These are phyloP conservation scores for Oryzaephilus surinamensis DNA, from an alignment of 1,140 invertebrate species.

Conservation along the genomic window DNA sequence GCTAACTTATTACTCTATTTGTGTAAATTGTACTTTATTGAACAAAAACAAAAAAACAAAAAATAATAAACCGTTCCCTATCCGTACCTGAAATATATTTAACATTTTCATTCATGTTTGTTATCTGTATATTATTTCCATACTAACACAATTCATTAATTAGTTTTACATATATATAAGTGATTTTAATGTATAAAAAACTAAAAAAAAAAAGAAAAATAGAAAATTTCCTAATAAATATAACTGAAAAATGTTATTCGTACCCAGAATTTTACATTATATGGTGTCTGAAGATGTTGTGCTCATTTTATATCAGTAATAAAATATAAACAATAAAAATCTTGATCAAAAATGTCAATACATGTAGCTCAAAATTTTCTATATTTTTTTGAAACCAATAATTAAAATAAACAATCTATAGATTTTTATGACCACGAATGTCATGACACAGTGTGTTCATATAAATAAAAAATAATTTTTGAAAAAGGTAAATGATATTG, in stretches of 20 bases:
- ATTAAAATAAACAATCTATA: constrained; percentile 20
- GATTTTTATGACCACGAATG: constrained; percentile 17
- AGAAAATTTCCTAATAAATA: constrained; percentile 9
- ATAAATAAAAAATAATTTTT: too few species aligned
- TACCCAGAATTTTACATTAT: neutral
- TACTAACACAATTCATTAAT: too few species aligned
- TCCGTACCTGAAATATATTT: constrained; percentile 29
- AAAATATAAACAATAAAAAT: constrained; percentile 12
- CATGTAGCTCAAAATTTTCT: constrained; percentile 34
- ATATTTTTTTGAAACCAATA: constrained; percentile 28
- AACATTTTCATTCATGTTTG: constrained; percentile 11
- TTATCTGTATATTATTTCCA: too few species aligned
- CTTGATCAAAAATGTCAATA: constrained; percentile 31
- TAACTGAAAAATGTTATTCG: constrained; percentile 9
- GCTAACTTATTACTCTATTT: too few species aligned
- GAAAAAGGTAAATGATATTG: too few species aligned
- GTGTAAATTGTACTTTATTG: too few species aligned
- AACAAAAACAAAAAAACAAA: too few species aligned
- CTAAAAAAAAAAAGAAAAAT: constrained; percentile 8
- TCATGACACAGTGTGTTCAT: constrained; percentile 28
- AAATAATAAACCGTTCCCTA: constrained; percentile 20
- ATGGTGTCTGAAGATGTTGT: constrained; percentile 20
- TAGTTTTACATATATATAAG: constrained; percentile 11
- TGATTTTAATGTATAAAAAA: constrained; percentile 8
- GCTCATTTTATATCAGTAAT: constrained; percentile 34